Conservation (phyloP, 2,797 vertebrate genomes). For the Xiphophorus birchmanni region DNA sequence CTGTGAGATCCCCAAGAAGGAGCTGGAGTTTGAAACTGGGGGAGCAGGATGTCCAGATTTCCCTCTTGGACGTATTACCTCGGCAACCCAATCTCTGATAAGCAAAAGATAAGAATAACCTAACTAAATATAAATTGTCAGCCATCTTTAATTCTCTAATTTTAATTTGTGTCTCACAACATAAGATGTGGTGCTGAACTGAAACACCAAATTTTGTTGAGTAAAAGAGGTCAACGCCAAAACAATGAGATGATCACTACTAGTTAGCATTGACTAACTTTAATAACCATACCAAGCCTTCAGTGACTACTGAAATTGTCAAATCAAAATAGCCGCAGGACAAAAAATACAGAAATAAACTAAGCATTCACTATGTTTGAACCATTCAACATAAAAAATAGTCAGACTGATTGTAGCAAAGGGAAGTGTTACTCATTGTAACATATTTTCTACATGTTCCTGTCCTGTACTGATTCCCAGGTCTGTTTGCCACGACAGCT, state of each 20-base stretch:
- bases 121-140: neutral
- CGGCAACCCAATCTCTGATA: neutral
- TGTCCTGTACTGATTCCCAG: too few species aligned
- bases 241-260: neutral
- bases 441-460: too few species aligned
- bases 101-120: neutral
- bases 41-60: neutral
- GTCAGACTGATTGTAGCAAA: too few species aligned
- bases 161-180: neutral
- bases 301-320: neutral
- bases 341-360: too few species aligned
- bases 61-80: neutral
- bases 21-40: neutral
- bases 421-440: too few species aligned
- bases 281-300: neutral
- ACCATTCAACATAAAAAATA: too few species aligned
- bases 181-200: neutral
- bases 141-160: neutral
- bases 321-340: too few species aligned
- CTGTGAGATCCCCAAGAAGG: neutral
- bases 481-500: too few species aligned
- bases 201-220: neutral
- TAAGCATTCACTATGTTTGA: too few species aligned
- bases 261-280: neutral
- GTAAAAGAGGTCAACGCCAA: neutral